Percentiles rank a stretch among this genome's conserved stretches.
Evolutionary conservation across 2,888 invertebrate genomes (phyloP).

Genomic region (Patella caerulea): DNA sequence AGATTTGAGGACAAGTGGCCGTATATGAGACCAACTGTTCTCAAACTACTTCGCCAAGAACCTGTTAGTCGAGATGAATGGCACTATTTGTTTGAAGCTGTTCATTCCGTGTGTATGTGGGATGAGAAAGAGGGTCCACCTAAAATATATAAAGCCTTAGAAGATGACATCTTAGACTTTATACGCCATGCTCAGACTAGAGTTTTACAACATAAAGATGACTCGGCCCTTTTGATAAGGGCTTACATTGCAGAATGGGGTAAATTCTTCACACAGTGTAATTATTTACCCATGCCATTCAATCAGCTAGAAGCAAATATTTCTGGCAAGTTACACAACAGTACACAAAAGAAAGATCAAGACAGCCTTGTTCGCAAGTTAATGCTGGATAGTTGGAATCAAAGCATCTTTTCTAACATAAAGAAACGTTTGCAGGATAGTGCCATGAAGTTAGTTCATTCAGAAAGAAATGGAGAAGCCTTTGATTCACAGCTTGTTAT

Average conservation of each 20-base stretch:
- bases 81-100: slow-evolving; percentile 89
- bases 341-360: slow-evolving; percentile 75
- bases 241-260: slow-evolving; percentile 99
- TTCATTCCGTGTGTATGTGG: slow-evolving; percentile 97
- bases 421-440: slow-evolving; percentile 84
- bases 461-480: slow-evolving; percentile 96
- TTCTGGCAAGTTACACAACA: slow-evolving; percentile 79
- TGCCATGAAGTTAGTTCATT: slow-evolving; percentile 97
- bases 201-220: slow-evolving; percentile 92
- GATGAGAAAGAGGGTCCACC: slow-evolving; percentile 90
- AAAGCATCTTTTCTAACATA: slow-evolving; percentile 95
- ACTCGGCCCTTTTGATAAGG: slow-evolving; percentile 89
- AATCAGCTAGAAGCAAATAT: slow-evolving; percentile 90
- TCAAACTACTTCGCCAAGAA: slow-evolving; percentile 94
- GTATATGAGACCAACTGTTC: slow-evolving; percentile 91
- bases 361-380: slow-evolving; percentile 92
- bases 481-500: slow-evolving; percentile 98
- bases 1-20: slow-evolving; percentile 97
- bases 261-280: slow-evolving; percentile 97
- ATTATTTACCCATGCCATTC: slow-evolving; percentile 96
- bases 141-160: slow-evolving; percentile 89
- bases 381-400: slow-evolving; percentile 99
- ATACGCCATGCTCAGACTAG: slow-evolving; percentile 92
- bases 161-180: slow-evolving; percentile 93
- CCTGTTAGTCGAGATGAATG: slow-evolving; percentile 94